phyloP scores from a whole-genome alignment of 2,113 vertebrate genomes.

The Aplodontia rufa region DNA sequence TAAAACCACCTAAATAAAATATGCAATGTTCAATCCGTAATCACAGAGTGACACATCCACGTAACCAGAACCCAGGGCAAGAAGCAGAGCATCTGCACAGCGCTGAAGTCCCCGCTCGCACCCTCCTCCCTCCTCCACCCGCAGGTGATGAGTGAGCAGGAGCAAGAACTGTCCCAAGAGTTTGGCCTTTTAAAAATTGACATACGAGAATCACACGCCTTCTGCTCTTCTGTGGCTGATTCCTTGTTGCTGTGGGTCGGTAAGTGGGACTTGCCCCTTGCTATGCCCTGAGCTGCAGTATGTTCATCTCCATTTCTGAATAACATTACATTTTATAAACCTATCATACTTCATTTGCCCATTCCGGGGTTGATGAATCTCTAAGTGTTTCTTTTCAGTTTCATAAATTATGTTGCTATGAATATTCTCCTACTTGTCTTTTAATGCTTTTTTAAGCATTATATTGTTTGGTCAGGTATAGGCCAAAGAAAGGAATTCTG shows the following conservation, averaged over 20 bases:
- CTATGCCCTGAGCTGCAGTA: rapidly evolving
- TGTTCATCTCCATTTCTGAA: neutral
- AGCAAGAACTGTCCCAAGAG: neutral
- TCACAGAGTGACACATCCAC: neutral
- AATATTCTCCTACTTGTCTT: neutral
- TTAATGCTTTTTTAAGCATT: too few species aligned
- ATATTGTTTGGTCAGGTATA: neutral
- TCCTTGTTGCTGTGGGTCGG: neutral
- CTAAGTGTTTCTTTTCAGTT: neutral
- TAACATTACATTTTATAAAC: neutral
- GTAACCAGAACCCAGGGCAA: neutral
- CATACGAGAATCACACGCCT: too few species aligned
- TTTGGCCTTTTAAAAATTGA: neutral
- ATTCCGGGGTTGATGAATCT: neutral
- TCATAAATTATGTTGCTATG: neutral
- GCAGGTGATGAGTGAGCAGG: neutral
- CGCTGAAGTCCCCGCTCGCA: neutral
- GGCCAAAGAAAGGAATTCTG: neutral
- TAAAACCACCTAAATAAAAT: neutral
- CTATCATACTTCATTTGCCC: neutral
- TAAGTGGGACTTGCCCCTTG: rapidly evolving
- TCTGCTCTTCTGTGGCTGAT: neutral
- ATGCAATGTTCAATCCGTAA: neutral
- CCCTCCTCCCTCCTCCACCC: neutral
- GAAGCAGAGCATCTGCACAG: neutral